Evolutionary conservation across 2,888 invertebrate genomes (phyloP).

Genomic region (Pyralis farinalis): DNA sequence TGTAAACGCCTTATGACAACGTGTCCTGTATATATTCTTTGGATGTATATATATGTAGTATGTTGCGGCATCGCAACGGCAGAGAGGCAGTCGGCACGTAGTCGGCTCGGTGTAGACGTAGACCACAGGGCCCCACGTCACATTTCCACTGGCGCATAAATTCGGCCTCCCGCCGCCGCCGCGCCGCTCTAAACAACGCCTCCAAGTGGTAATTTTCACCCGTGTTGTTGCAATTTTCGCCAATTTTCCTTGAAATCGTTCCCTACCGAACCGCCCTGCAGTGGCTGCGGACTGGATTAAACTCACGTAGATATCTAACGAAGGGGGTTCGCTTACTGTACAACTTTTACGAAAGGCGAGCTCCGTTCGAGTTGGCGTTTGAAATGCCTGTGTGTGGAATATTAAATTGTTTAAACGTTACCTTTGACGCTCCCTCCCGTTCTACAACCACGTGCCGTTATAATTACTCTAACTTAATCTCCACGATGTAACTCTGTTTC

Average conservation of each 20-base stretch:
- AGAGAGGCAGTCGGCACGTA: conserved; percentile 10
- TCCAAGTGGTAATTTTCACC: conserved; percentile 73
- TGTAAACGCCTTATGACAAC: too few relatives aligned
- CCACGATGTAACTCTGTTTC: conserved; percentile 52
- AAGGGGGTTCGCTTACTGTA: conserved; percentile 73
- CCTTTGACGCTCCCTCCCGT: conserved; percentile 61
- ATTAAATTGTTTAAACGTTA: conserved; percentile 79
- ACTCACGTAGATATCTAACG: conserved; percentile 80
- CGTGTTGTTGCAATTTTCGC: conserved; percentile 76
- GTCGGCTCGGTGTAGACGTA: conserved; percentile 24
- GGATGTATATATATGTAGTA: too few relatives aligned
- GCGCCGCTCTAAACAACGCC: conserved; percentile 62
- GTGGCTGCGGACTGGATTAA: conserved; percentile 63
- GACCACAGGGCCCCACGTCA: conserved; percentile 47
- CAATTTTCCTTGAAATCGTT: conserved; percentile 69
- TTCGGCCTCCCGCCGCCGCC: conserved; percentile 29
- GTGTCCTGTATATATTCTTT: too few relatives aligned
- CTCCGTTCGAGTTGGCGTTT: conserved; percentile 74
- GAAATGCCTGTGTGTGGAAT: conserved; percentile 77
- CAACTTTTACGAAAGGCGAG: conserved; percentile 74
- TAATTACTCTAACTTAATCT: conserved; percentile 69
- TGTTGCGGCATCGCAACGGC: too few relatives aligned
- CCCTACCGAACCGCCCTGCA: conserved; percentile 49
- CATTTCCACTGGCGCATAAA: conserved; percentile 58
- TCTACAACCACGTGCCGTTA: conserved; percentile 56